phyloP scores from a whole-genome alignment of 2,888 invertebrate genomes.

The Acronicta aceris region DNA sequence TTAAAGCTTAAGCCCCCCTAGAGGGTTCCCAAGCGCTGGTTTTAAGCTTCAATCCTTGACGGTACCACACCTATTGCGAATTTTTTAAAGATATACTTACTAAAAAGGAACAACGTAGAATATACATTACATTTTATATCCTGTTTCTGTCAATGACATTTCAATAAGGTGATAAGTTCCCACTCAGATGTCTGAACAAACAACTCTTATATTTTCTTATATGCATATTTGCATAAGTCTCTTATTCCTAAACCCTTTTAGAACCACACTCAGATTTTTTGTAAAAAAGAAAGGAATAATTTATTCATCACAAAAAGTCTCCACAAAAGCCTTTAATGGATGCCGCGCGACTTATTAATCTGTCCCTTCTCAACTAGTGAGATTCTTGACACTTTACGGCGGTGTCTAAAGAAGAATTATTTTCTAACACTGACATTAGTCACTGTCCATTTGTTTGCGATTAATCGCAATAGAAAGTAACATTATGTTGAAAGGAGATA shows the following conservation, averaged over 20 bases:
- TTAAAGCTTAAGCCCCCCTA: no score
- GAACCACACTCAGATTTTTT: not conserved
- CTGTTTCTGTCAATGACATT: no score
- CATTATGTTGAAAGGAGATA: not conserved
- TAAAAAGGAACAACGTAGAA: no score
- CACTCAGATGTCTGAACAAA: not conserved
- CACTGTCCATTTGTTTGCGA: constrained; percentile 2
- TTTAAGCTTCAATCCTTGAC: no score
- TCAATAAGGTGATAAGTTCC: no score
- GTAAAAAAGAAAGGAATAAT: constrained; percentile 3
- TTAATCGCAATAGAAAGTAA: constrained; percentile 11
- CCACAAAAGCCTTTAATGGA: constrained; percentile 1
- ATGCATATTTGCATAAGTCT: no score
- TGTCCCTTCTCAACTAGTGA: not conserved
- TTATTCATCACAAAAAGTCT: not conserved
- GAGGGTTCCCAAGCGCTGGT: no score
- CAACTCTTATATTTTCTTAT: not conserved
- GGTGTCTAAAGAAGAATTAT: not conserved
- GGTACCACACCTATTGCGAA: no score
- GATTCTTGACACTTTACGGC: constrained; percentile 2
- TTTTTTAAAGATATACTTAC: no score
- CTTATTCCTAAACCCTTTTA: not conserved
- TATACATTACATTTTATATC: no score
- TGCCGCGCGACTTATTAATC: not conserved
- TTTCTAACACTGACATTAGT: not conserved